phyloP scores from a whole-genome alignment of 2,113 vertebrate species.

The Alouatta palliata region DNA sequence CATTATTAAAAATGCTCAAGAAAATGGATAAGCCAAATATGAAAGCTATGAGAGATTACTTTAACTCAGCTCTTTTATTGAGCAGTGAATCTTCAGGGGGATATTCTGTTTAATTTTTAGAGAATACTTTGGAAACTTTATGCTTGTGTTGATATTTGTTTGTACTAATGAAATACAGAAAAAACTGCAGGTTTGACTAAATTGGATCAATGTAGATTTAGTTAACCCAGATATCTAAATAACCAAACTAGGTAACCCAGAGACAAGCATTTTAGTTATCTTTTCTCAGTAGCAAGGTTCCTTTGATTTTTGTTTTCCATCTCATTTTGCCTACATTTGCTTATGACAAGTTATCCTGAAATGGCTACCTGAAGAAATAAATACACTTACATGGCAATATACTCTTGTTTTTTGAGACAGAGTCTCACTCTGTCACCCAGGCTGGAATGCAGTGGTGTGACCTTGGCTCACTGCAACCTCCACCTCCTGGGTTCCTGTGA shows the following conservation, averaged over 20 bases:
- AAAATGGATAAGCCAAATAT: not conserved
- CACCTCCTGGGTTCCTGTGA: too few relatives aligned
- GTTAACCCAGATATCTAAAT: not conserved
- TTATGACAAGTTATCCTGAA: constrained; percentile 5
- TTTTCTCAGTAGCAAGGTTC: not conserved
- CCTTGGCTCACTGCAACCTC: too few relatives aligned
- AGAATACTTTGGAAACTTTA: not conserved
- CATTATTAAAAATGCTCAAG: not conserved
- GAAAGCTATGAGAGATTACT: not conserved
- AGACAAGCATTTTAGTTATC: not conserved
- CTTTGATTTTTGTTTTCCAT: constrained; percentile 21
- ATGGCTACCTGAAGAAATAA: not conserved
- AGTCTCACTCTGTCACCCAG: too few relatives aligned
- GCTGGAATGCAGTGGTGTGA: too few relatives aligned
- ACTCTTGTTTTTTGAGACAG: too few relatives aligned
- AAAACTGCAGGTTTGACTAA: not conserved
- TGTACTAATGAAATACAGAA: not conserved
- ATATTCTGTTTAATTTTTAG: constrained; percentile 14
- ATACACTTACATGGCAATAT: not conserved
- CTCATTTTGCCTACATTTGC: not conserved
- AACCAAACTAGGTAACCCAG: not conserved
- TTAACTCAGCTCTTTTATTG: not conserved
- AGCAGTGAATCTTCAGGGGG: not conserved
- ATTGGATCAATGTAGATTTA: not conserved
- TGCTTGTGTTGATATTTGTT: not conserved